Evolutionary conservation across 2,888 invertebrate species (phyloP).

Genomic region (Ophion obscuratus): DNA sequence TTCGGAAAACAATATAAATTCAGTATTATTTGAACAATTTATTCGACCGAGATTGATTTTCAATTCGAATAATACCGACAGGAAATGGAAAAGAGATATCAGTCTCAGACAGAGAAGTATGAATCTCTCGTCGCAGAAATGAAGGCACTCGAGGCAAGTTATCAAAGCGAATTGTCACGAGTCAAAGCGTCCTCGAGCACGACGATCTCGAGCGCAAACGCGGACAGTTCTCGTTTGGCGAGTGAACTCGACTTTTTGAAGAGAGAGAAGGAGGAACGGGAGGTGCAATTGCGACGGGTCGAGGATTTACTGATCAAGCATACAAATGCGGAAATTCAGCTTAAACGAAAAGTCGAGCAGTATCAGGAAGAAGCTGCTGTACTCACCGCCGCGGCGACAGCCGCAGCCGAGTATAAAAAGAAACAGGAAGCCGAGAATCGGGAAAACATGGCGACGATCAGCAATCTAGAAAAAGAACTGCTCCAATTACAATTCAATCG

Average conservation of each 20-base stretch:
- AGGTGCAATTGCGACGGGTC: conserved; percentile 46
- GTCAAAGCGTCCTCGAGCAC: conserved; percentile 16
- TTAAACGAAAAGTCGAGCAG: conserved; percentile 53
- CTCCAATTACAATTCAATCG: conserved; percentile 53
- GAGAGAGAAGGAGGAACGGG: conserved; percentile 47
- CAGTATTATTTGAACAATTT: neutral
- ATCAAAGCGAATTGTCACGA: conserved; percentile 50
- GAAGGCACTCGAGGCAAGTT: conserved; percentile 45
- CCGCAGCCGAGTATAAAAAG: conserved; percentile 41
- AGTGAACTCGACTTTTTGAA: conserved; percentile 37
- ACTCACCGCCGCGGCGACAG: conserved; percentile 10
- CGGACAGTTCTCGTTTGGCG: conserved; percentile 40
- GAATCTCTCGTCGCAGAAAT: conserved; percentile 53
- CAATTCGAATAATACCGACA: conserved; percentile 8
- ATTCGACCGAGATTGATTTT: neutral
- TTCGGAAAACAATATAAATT: neutral
- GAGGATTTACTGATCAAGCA: conserved; percentile 60
- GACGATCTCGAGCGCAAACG: conserved; percentile 16
- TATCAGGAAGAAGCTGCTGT: conserved; percentile 23
- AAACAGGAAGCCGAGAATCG: conserved; percentile 39
- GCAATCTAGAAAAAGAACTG: conserved; percentile 57
- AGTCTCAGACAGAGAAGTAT: conserved; percentile 57
- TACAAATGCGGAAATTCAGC: conserved; percentile 47
- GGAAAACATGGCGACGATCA: conserved; percentile 38
- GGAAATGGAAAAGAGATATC: conserved; percentile 51